These are phyloP conservation scores for Chelonus insularis DNA, from an alignment of 1,140 invertebrate species.

Conservation along the genomic window DNA sequence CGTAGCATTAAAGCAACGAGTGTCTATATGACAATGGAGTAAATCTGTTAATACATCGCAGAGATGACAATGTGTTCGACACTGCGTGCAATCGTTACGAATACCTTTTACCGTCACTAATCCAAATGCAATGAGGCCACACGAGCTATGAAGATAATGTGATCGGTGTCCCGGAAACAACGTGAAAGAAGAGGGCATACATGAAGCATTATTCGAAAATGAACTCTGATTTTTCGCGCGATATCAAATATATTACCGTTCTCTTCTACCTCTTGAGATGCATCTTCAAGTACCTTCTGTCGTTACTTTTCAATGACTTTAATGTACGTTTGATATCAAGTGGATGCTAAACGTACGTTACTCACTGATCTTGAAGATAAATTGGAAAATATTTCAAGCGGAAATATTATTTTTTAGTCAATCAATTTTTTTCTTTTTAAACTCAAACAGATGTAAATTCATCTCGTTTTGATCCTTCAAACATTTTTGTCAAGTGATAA, in stretches of 20 bases:
- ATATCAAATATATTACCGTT: conserved; percentile 39
- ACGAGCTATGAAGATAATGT: conserved; percentile 35
- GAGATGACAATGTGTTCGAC: conserved; percentile 41
- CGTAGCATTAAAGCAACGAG: too few relatives aligned
- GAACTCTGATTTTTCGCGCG: conserved; percentile 45
- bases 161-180: conserved; percentile 41
- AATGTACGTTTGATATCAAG: conserved; percentile 19
- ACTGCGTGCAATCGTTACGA: conserved; percentile 40
- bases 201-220: conserved; percentile 30
- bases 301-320: conserved; percentile 24
- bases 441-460: too few relatives aligned
- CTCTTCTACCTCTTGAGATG: conserved; percentile 21
- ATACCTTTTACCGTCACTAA: conserved; percentile 51
- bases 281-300: conserved; percentile 27
- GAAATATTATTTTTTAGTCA: too few relatives aligned
- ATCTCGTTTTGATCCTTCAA: too few relatives aligned
- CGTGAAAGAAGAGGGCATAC: conserved; percentile 16
- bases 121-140: conserved; percentile 45
- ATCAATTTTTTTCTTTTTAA: too few relatives aligned
- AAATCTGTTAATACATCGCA: conserved; percentile 46
- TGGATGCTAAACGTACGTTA: too few relatives aligned
- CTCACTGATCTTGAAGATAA: too few relatives aligned
- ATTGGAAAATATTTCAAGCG: too few relatives aligned
- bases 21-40: conserved; percentile 36
- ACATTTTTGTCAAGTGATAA: too few relatives aligned